Evolutionary conservation across 2,113 vertebrate genomes (phyloP), one percentile per base, ranked within the genome.

Genomic region (Phalacrocorax pelagicus): DNA sequence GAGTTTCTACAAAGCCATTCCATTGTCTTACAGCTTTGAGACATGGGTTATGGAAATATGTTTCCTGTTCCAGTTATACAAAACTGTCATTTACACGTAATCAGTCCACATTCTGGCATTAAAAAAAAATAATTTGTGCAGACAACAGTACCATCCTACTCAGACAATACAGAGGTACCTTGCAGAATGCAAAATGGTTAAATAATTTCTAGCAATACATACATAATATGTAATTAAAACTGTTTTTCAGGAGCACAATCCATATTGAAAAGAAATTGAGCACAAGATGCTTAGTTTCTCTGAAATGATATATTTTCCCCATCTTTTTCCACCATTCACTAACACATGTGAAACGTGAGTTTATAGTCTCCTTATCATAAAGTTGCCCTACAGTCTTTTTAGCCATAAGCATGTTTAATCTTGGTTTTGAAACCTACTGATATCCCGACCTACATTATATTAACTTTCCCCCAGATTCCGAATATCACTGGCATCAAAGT

Each of bases 1-100:
- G 46, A 66, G 9, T 88, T 91, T 84, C 69, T 83, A 86, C 44
- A 93, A 63, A 62, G 22, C 9, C 40, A 62, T 96, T 92, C 36
- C 51, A 71, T 66, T 91, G 8, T 88, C 65, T 84, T 86, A 61
- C 88, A 82, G 52, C 21, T 79, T 79, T 88, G 71, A 87, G 54
- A 75, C 13, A 29, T 38, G 54, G 52, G 95, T 74, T 94, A 4
- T 63, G 54, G 79, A 94, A 98, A 94, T 95, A 86, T 17, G 65
- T 85, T 97, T 97, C 49, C 78, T 92, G 51, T 92, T 95, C 42
- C 70, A 93, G 44, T 95, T 97, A 96, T 91, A 96, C 86, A 95
- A 97, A 96, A 82, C 19, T 90, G 85, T 93, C 73, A 96, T 91
- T 97, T 97, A 66, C 79, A 97, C 65, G 74, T 91, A 97, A 96